These are phyloP conservation scores for Penaeus vannamei DNA, from an alignment of 1,140 invertebrate species.

Conservation along the genomic window DNA sequence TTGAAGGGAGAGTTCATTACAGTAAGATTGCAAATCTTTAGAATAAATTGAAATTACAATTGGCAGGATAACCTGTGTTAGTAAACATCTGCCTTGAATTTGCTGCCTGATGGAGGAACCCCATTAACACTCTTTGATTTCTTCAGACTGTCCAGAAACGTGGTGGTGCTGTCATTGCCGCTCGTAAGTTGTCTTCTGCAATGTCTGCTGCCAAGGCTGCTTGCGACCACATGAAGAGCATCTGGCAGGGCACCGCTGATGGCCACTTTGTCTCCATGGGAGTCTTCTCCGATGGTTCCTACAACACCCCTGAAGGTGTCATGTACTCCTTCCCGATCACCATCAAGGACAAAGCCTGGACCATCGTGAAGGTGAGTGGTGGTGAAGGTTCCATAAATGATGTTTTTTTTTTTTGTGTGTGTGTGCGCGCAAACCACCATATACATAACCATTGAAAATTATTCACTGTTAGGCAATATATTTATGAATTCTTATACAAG, in stretches of 20 bases:
- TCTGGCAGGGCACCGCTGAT: slow-evolving; percentile 89
- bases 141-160: slow-evolving; percentile 90
- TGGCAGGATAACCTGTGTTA: slow-evolving; percentile 20
- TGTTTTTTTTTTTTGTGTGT: too few species aligned
- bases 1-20: slow-evolving; percentile 86
- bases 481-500: too few species aligned
- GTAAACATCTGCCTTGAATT: slow-evolving; percentile 71
- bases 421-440: too few species aligned
- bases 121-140: neutral
- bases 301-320: slow-evolving; percentile 87
- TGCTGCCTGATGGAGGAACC: too few species aligned
- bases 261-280: slow-evolving; percentile 95
- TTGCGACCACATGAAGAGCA: slow-evolving; percentile 96
- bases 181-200: slow-evolving; percentile 97
- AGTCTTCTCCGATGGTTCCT: slow-evolving; percentile 97
- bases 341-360: slow-evolving; percentile 85
- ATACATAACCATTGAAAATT: too few species aligned
- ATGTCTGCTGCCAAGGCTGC: slow-evolving; percentile 99
- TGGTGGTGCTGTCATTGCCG: slow-evolving; percentile 97
- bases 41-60: neutral
- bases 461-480: too few species aligned
- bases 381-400: neutral
- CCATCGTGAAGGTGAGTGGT: slow-evolving; percentile 81
- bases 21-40: slow-evolving; percentile 70
- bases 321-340: slow-evolving; percentile 97